These are phyloP conservation scores for Bos taurus DNA, from an alignment of 2,113 vertebrate genomes.

Conservation along the genomic window DNA sequence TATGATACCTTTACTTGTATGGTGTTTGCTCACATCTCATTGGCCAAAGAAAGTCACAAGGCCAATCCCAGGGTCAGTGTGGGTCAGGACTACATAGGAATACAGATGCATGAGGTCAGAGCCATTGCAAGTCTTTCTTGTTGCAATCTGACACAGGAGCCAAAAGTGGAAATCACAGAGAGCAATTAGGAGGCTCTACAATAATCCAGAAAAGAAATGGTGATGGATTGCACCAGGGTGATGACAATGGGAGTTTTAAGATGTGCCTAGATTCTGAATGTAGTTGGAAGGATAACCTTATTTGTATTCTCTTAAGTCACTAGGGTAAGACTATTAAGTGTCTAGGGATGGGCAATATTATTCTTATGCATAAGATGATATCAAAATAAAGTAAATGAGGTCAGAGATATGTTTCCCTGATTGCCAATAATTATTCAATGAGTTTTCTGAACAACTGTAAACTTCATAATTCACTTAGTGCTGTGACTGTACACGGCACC, in stretches of 20 bases:
- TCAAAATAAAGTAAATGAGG: slow-evolving; percentile 30
- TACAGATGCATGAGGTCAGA: background rate
- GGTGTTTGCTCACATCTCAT: background rate
- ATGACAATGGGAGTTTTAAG: background rate
- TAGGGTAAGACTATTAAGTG: background rate
- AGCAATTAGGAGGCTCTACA: background rate
- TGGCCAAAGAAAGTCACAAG: background rate
- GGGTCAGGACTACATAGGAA: background rate
- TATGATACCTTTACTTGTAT: background rate
- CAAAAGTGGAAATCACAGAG: background rate
- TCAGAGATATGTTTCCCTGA: slow-evolving; percentile 30
- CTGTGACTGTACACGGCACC: slow-evolving; percentile 15
- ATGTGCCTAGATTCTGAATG: background rate
- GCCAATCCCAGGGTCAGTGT: background rate
- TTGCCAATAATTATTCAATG: slow-evolving; percentile 44
- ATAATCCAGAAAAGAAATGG: background rate
- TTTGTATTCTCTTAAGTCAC: background rate
- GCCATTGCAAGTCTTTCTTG: background rate
- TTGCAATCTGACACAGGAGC: background rate
- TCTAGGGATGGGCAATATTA: slow-evolving; percentile 3
- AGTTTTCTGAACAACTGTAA: slow-evolving; percentile 44
- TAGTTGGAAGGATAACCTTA: background rate
- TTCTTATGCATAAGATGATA: slow-evolving; percentile 40
- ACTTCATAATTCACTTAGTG: slow-evolving; percentile 59
- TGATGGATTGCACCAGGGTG: background rate